phyloP scores from a whole-genome alignment of 2,797 vertebrate genomes.

The Lepilemur septentrionalis region DNA sequence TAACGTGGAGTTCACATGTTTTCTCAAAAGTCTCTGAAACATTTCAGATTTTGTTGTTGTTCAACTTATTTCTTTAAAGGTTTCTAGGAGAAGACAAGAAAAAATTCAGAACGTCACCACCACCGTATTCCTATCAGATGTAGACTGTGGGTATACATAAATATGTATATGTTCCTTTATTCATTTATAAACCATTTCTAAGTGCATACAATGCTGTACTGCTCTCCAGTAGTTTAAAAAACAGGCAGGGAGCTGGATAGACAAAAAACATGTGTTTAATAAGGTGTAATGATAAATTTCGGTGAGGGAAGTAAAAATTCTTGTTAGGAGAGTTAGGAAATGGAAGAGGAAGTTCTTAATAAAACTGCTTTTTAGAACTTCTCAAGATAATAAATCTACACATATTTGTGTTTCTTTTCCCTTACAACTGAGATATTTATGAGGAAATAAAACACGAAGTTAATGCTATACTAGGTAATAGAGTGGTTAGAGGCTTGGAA shows the following conservation, averaged over 20 bases:
- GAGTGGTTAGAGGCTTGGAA: background rate
- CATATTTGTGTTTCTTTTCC: no score
- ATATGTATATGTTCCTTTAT: background rate
- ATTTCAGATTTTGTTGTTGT: background rate
- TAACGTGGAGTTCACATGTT: background rate
- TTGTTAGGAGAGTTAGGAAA: background rate
- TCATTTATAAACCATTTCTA: background rate
- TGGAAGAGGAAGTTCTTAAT: background rate
- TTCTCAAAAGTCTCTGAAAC: background rate
- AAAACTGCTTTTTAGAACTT: background rate
- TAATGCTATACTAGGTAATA: background rate
- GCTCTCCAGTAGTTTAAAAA: background rate
- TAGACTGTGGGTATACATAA: no score
- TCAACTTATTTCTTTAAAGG: background rate
- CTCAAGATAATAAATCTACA: background rate
- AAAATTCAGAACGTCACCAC: background rate
- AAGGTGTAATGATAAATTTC: background rate
- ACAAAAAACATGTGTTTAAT: background rate
- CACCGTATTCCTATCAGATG: background rate
- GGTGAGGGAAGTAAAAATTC: background rate
- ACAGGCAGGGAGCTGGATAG: no score
- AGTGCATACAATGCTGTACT: background rate
- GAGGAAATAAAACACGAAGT: background rate
- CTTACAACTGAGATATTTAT: background rate
- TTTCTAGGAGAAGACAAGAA: background rate